A percentile compares a stretch with the other conserved stretches of the same genome.
These are phyloP conservation scores for Oxycera nigricornis DNA, from an alignment of 2,888 invertebrate genomes.

Conservation along the genomic window DNA sequence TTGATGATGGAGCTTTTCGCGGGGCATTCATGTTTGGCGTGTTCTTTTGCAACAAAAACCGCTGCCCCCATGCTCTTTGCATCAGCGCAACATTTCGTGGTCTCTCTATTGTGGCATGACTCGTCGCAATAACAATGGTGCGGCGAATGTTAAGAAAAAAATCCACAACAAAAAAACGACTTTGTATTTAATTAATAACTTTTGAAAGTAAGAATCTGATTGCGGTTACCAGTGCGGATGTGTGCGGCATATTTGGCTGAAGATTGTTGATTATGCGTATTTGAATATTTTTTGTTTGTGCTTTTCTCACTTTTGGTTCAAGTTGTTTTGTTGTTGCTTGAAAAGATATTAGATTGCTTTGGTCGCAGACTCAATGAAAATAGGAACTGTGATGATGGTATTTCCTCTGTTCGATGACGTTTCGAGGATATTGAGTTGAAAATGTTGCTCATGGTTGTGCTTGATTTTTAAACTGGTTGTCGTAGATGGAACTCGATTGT, in stretches of 20 bases:
- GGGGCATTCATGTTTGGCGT: slow-evolving; percentile 14
- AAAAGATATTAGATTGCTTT: no score
- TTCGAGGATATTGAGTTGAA: neutral
- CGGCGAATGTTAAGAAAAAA: neutral
- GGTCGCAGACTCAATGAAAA: no score
- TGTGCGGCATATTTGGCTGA: neutral
- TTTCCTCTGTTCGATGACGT: neutral
- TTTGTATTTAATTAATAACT: slow-evolving; percentile 1
- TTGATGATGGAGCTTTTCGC: neutral
- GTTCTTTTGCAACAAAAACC: neutral
- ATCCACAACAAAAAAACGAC: neutral
- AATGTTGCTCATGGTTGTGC: no score
- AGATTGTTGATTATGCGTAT: neutral
- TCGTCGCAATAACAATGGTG: slow-evolving; percentile 10
- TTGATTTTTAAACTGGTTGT: no score
- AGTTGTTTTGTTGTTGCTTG: no score
- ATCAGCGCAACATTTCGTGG: neutral
- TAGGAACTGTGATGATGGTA: neutral
- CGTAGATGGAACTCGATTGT: no score
- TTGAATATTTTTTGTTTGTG: neutral
- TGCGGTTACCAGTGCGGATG: neutral
- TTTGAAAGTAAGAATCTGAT: neutral
- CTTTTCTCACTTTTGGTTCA: neutral
- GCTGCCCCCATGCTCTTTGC: neutral
- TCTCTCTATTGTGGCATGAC: neutral